phyloP scores from a whole-genome alignment of 2,797 vertebrate species.

The Mergus octosetaceus region DNA sequence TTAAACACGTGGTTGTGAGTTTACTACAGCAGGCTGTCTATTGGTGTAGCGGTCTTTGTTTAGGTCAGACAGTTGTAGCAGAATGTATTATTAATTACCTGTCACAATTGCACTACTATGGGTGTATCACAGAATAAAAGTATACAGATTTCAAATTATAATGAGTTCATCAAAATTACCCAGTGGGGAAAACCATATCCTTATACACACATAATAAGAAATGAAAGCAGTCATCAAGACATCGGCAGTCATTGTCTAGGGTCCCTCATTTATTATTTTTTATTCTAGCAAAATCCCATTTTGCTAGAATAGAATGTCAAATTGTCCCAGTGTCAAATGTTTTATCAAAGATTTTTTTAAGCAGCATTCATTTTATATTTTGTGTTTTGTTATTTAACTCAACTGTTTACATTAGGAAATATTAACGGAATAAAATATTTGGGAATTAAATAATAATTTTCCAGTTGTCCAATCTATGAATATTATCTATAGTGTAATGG shows the following conservation, averaged over 20 bases:
- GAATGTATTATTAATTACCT: not conserved
- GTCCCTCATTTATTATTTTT: not conserved
- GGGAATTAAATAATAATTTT: not conserved
- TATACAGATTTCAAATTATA: not conserved
- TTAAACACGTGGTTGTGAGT: conserved; percentile 29
- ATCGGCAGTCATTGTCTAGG: not conserved
- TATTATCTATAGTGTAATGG: not conserved
- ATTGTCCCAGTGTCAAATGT: not conserved
- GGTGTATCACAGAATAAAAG: conserved; percentile 50
- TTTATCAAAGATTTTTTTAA: not conserved
- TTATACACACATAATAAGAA: not conserved
- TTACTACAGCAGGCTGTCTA: not conserved
- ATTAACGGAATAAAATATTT: not conserved
- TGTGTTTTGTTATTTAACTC: not conserved
- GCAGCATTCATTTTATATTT: not conserved
- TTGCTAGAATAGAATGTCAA: not conserved
- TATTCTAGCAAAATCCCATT: not conserved
- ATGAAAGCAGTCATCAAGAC: not conserved
- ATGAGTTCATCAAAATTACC: conserved; percentile 16
- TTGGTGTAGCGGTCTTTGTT: conserved; percentile 31
- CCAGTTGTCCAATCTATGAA: not conserved
- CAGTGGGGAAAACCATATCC: not conserved
- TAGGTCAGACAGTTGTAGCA: conserved; percentile 5
- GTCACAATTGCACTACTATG: not conserved
- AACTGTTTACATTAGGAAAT: not conserved